These are phyloP conservation scores for Lepetodrilus schrolli DNA, from an alignment of 2,888 invertebrate species.

Conservation along the genomic window DNA sequence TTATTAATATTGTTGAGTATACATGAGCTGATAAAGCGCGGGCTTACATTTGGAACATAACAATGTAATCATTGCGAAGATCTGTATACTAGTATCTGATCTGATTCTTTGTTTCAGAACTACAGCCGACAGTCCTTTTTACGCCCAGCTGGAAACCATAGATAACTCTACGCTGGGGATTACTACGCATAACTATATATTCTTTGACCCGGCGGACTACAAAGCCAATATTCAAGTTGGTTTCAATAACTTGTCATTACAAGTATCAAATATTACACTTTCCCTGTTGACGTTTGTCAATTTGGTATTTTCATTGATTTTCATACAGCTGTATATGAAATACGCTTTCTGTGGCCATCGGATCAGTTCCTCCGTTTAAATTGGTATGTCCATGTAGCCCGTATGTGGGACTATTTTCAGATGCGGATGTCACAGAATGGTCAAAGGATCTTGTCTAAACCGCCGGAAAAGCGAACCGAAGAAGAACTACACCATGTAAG, in stretches of 20 bases:
- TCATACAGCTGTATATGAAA: not conserved
- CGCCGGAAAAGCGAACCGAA: conserved; percentile 52
- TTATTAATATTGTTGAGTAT: too few relatives aligned
- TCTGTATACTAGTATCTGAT: too few relatives aligned
- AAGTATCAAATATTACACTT: too few relatives aligned
- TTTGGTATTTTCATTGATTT: not conserved
- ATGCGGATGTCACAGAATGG: conserved; percentile 66
- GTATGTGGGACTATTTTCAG: too few relatives aligned
- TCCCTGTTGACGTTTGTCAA: not conserved
- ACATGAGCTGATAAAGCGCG: too few relatives aligned
- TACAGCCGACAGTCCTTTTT: conserved; percentile 42
- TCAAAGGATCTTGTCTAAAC: conserved; percentile 58
- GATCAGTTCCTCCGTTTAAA: too few relatives aligned
- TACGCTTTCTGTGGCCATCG: too few relatives aligned
- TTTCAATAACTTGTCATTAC: too few relatives aligned
- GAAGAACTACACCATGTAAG: conserved; percentile 65
- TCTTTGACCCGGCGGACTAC: conserved; percentile 65
- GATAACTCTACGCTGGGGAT: not conserved
- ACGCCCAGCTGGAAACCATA: conserved; percentile 27
- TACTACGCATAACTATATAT: conserved; percentile 46
- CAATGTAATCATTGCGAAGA: too few relatives aligned
- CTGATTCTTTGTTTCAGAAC: too few relatives aligned
- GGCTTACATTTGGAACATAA: too few relatives aligned
- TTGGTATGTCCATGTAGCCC: too few relatives aligned
- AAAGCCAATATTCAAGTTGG: conserved; percentile 66